phyloP scores from a whole-genome alignment of 2,888 invertebrate genomes.

The Scaeva pyrastri region DNA sequence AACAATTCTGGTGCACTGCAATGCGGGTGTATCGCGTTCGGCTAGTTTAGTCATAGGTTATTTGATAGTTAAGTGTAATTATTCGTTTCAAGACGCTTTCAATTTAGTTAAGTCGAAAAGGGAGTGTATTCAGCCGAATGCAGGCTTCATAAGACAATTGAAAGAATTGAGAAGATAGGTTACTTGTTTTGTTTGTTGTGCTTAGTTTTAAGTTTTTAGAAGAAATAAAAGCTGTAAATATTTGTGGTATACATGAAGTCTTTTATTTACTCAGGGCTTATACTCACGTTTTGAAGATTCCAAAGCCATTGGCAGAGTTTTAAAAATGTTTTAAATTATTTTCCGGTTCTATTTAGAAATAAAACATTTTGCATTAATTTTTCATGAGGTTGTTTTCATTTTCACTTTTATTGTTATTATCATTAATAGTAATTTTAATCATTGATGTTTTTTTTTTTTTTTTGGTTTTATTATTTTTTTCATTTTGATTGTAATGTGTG shows the following conservation, averaged over 20 bases:
- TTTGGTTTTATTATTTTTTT: conserved; percentile 63
- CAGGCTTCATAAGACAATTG: conserved; percentile 91
- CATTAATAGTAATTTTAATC: conserved; percentile 73
- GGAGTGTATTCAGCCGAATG: conserved; percentile 90
- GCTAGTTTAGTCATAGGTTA: conserved; percentile 92
- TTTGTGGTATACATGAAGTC: not conserved
- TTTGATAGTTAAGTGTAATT: conserved; percentile 87
- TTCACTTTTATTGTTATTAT: conserved; percentile 74
- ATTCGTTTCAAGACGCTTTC: conserved; percentile 88
- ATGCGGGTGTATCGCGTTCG: conserved; percentile 95
- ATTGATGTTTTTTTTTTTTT: conserved; percentile 51
- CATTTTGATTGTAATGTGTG: conserved; percentile 74
- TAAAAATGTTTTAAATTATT: too few species aligned
- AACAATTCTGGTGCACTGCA: conserved; percentile 93
- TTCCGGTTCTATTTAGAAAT: too few species aligned
- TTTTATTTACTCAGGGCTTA: too few species aligned
- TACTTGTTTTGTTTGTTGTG: not conserved
- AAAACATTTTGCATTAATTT: conserved; percentile 59
- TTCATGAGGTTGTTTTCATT: conserved; percentile 73
- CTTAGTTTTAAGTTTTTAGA: not conserved
- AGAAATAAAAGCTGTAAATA: not conserved
- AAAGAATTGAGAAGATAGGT: conserved; percentile 78
- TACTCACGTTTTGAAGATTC: too few species aligned
- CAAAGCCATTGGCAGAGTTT: too few species aligned
- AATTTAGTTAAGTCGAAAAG: conserved; percentile 88